Percentiles rank a stretch among this genome's conserved stretches.
These are phyloP conservation scores for Isoperla grammatica DNA, from an alignment of 2,888 invertebrate genomes.

Conservation along the genomic window DNA sequence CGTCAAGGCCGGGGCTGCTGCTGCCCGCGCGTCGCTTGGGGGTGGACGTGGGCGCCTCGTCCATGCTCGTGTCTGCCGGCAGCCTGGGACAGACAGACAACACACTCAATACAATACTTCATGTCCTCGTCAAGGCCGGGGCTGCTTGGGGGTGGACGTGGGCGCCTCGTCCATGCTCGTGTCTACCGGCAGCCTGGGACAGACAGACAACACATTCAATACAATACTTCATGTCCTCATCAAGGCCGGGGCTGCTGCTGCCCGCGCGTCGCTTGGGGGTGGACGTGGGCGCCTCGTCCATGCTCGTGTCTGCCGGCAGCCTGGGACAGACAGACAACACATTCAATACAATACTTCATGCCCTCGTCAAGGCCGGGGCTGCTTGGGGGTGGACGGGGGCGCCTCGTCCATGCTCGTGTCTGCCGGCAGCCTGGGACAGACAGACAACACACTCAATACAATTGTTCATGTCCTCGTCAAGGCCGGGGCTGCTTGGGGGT, in stretches of 20 bases:
- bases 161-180: slow-evolving; percentile 37
- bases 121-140: slow-evolving; percentile 41
- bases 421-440: slow-evolving; percentile 29
- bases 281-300: slow-evolving; percentile 35
- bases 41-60: slow-evolving; percentile 35
- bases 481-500: slow-evolving; percentile 33
- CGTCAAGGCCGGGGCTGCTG: slow-evolving; percentile 35
- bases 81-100: background rate
- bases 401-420: slow-evolving; percentile 38
- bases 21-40: slow-evolving; percentile 34
- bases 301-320: slow-evolving; percentile 37
- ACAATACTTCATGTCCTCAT: slow-evolving; percentile 44
- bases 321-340: too few relatives aligned
- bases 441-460: too few relatives aligned
- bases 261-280: slow-evolving; percentile 19
- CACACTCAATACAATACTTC: slow-evolving; percentile 34
- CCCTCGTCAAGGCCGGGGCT: too few relatives aligned
- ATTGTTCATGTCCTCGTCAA: slow-evolving; percentile 45
- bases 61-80: slow-evolving; percentile 37
- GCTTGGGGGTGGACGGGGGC: slow-evolving; percentile 31
- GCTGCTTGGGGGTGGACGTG: slow-evolving; percentile 36
- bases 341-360: too few relatives aligned
- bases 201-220: background rate
- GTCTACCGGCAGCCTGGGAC: slow-evolving; percentile 32
- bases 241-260: slow-evolving; percentile 34